Base-by-base conservation (phyloP, 1,140 invertebrate genomes). In the Charaxes varanes region DNA sequence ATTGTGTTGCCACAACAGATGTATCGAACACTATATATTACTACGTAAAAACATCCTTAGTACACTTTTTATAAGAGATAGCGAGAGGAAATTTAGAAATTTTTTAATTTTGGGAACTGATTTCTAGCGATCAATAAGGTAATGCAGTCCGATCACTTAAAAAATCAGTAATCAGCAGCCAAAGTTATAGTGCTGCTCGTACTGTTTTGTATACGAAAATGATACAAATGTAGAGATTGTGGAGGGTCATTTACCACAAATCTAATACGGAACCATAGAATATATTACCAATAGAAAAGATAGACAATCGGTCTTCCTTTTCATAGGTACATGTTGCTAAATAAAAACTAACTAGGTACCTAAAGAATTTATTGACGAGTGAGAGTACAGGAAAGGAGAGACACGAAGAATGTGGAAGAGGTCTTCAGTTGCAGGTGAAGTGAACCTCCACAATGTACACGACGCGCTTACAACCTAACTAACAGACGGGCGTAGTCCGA, bases 121-220 rank as follows among this genome's bases (percentile, higher is more conserved):
- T 52, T 60, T 57, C 72, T 77, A 77, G 69, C 72, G 62, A 64
- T 71, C 45, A 46, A 58, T 28, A 72, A 68, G 51, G 43, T 58
- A 63, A 6, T 28, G 33, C 21, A 37, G 26, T 45, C 12, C 49
- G 56, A 57, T 49, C 53, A 51, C 58, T 54, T 50, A 53, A 62
- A 58, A 52, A 65, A 62, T 59, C 57, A 47, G 36, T 44, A 28
- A 34, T 30, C n/a, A n/a, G n/a, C n/a, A n/a, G n/a, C n/a, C n/a
- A n/a, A n/a, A n/a, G n/a, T n/a, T n/a, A n/a, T n/a, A n/a, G n/a
- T n/a, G n/a, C n/a, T n/a, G n/a, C n/a, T 59, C 48, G 54, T 68
- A 62, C 35, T n/a, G n/a, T n/a, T n/a, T 49, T 66, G 59, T 52
- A 54, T 57, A 65, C 43, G 47, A 63, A 67, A 62, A 42, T 59